Evolutionary conservation across 2,113 vertebrate species (phyloP).

Genomic region (Cyanocitta stelleri): DNA sequence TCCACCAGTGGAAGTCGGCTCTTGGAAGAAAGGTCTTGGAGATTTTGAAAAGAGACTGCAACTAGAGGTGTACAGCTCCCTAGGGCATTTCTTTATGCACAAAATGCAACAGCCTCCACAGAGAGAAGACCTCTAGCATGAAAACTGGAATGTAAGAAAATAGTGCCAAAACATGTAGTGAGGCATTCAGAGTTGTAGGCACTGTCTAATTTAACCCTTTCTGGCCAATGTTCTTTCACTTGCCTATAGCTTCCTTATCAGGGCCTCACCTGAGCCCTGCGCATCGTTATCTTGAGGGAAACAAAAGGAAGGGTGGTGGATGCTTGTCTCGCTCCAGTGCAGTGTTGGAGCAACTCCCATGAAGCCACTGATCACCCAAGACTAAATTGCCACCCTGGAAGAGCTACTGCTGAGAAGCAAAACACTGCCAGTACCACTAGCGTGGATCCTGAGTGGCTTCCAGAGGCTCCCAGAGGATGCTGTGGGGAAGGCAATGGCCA

Average conservation of each 20-base stretch:
- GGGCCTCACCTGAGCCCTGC: not conserved
- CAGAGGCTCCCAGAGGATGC: not conserved
- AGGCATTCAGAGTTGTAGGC: constrained; percentile 36
- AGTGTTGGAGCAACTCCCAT: not conserved
- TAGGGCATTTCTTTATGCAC: constrained; percentile 44
- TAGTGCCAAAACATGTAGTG: constrained; percentile 68
- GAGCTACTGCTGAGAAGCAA: not conserved
- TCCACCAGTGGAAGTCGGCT: constrained; percentile 89
- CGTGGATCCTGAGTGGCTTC: not conserved
- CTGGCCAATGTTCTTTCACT: not conserved
- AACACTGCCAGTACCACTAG: not conserved
- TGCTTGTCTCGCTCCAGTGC: not conserved
- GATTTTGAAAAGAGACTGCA: constrained; percentile 88
- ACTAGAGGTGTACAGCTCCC: constrained; percentile 53
- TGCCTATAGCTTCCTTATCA: not conserved
- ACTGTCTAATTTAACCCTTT: constrained; percentile 24
- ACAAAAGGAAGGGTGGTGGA: not conserved
- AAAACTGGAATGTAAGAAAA: constrained; percentile 72
- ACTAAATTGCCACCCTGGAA: not conserved
- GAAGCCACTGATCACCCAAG: not conserved
- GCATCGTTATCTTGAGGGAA: not conserved
- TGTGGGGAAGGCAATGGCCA: not conserved
- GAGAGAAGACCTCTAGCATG: constrained; percentile 54
- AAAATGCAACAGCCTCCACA: constrained; percentile 36
- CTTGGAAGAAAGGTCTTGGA: constrained; percentile 87